Percentiles rank a stretch among this genome's conserved stretches.
Evolutionary conservation across 2,113 vertebrate genomes (phyloP).

Genomic region (Sturnus vulgaris): DNA sequence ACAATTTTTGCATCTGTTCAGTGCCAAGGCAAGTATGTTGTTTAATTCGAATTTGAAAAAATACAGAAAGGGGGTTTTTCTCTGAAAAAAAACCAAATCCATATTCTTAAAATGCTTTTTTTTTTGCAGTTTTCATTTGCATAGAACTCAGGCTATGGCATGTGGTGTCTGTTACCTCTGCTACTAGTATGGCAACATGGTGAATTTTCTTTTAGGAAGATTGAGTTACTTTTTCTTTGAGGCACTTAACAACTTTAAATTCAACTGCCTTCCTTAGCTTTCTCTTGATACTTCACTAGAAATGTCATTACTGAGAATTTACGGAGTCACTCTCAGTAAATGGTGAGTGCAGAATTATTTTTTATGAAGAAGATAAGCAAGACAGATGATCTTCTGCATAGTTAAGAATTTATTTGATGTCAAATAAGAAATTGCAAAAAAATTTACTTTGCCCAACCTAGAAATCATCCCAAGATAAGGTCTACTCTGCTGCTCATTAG

Average conservation of each 20-base stretch:
- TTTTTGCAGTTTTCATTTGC: not conserved
- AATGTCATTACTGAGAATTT: conserved; percentile 6
- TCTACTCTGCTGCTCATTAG: not conserved
- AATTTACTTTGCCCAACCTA: not conserved
- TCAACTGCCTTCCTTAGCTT: not conserved
- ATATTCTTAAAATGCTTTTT: not conserved
- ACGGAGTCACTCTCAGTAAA: conserved; percentile 17
- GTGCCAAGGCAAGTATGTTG: not conserved
- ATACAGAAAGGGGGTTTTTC: not conserved
- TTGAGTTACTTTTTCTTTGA: conserved; percentile 38
- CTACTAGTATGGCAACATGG: not conserved
- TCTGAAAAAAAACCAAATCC: not conserved
- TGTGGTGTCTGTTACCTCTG: conserved; percentile 6
- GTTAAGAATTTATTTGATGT: conserved; percentile 44
- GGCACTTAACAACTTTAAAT: conserved; percentile 15
- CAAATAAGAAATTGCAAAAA: conserved; percentile 19
- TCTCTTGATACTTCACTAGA: conserved; percentile 40
- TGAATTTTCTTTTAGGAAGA: not conserved
- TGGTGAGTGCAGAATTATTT: not conserved
- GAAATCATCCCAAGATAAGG: not conserved
- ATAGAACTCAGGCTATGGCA: not conserved
- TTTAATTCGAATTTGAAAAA: conserved; percentile 6
- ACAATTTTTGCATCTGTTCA: conserved; percentile 41
- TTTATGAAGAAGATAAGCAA: not conserved
- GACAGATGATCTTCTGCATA: not conserved